A percentile compares a stretch with the other conserved stretches of the same genome.
phyloP scores from a whole-genome alignment of 2,888 invertebrate genomes.

The Hirtodrosophila confusa region DNA sequence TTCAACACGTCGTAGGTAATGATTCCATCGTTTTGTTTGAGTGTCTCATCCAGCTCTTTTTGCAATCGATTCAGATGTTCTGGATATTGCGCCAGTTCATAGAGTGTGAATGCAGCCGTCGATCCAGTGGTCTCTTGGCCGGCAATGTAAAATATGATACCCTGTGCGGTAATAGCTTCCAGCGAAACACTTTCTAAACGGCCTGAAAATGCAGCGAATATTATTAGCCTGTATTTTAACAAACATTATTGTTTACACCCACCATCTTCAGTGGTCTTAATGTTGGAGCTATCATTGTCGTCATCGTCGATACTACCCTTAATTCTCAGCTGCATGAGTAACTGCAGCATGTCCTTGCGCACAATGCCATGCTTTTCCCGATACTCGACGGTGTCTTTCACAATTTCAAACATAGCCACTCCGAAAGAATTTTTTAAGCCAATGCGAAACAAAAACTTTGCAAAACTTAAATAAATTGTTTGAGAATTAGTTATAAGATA shows the following conservation, averaged over 20 bases:
- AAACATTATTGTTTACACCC: not conserved
- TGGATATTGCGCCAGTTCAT: constrained; percentile 83
- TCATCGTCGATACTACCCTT: constrained; percentile 74
- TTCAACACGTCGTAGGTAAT: constrained; percentile 82
- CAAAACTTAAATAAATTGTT: constrained; percentile 41
- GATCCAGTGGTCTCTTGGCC: constrained; percentile 84
- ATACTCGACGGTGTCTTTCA: constrained; percentile 83
- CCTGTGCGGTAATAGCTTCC: constrained; percentile 82
- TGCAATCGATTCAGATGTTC: constrained; percentile 79
- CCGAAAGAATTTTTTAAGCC: constrained; percentile 68
- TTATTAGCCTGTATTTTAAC: not conserved
- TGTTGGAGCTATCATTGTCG: constrained; percentile 63
- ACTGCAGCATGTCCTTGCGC: constrained; percentile 84
- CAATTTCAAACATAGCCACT: constrained; percentile 81
- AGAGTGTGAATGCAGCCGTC: constrained; percentile 81
- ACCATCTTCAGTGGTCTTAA: constrained; percentile 66
- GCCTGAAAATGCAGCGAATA: constrained; percentile 26
- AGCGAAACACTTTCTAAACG: constrained; percentile 69
- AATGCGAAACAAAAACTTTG: constrained; percentile 50
- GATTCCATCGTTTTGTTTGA: constrained; percentile 69
- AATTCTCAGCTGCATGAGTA: constrained; percentile 84
- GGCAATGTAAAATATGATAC: constrained; percentile 84
- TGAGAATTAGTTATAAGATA: not conserved
- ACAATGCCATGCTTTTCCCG: constrained; percentile 83
- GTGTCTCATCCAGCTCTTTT: constrained; percentile 81